Evolutionary conservation across 2,888 invertebrate genomes (phyloP).

Genomic region (Arrhopalites spinosus): DNA sequence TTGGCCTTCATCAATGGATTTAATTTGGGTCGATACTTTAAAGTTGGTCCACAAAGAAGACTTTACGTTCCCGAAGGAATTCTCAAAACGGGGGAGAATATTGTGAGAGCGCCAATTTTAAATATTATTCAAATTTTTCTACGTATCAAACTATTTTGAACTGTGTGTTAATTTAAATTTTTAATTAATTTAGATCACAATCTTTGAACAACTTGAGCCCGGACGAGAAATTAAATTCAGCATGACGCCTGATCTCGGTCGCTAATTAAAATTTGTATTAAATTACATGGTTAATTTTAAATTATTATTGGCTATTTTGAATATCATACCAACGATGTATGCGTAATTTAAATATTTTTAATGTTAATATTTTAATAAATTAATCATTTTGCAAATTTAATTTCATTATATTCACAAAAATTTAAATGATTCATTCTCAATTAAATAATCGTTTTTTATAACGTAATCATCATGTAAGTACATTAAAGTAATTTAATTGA

Average conservation of each 20-base stretch:
- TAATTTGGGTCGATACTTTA: slow-evolving; percentile 84
- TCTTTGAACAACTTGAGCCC: slow-evolving; percentile 54
- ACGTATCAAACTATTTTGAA: neutral
- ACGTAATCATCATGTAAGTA: no score
- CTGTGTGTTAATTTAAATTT: slow-evolving; percentile 21
- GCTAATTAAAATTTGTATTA: no score
- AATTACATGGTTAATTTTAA: no score
- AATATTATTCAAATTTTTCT: slow-evolving; percentile 56
- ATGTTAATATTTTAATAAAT: no score
- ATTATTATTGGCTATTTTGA: no score
- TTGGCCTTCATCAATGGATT: slow-evolving; percentile 81
- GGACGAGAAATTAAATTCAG: neutral
- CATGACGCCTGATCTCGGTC: neutral
- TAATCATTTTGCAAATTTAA: no score
- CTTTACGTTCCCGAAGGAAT: slow-evolving; percentile 80
- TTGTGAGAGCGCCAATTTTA: slow-evolving; percentile 58
- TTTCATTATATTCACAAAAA: no score
- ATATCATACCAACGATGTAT: no score
- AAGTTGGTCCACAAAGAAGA: slow-evolving; percentile 61
- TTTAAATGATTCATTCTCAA: no score
- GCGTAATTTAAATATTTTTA: no score
- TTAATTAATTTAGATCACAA: slow-evolving; percentile 49
- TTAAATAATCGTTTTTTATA: no score
- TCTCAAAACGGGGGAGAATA: slow-evolving; percentile 68
- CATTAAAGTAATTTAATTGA: no score